These are phyloP conservation scores for Stomatorhinus ivindoensis DNA, from an alignment of 2,113 vertebrate species.

Conservation along the genomic window DNA sequence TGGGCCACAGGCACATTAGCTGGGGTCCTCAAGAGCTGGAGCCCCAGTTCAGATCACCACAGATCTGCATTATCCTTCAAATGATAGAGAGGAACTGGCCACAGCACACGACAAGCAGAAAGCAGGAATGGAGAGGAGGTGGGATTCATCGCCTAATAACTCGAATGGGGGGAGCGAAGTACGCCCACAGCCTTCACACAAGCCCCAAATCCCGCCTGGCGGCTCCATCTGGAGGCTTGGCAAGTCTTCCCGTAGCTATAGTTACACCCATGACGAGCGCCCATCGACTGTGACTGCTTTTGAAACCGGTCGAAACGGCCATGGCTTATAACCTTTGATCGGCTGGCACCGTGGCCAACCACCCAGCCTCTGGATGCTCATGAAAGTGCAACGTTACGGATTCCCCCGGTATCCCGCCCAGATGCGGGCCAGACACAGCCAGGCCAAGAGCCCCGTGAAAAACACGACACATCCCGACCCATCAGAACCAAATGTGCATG, in stretches of 20 bases:
- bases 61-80: not conserved
- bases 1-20: not conserved
- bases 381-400: not conserved
- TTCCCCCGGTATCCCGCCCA: not conserved
- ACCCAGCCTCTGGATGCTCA: not conserved
- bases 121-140: not conserved
- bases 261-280: not conserved
- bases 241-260: slow-evolving; percentile 9
- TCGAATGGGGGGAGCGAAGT: not conserved
- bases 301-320: not conserved
- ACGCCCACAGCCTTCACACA: not conserved
- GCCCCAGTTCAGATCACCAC: not conserved
- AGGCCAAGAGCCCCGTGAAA: not conserved
- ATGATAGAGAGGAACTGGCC: not conserved
- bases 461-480: not conserved
- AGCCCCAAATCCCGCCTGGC: slow-evolving; percentile 1
- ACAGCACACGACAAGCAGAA: not conserved
- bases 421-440: not conserved
- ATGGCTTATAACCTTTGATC: not conserved
- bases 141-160: not conserved
- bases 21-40: not conserved
- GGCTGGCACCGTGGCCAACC: not conserved
- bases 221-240: slow-evolving; percentile 8
- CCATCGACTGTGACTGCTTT: not conserved
- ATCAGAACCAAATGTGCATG: not conserved